A percentile compares a stretch with the other conserved stretches of the same genome.
These are phyloP conservation scores for Cataglyphis livida DNA, from an alignment of 2,888 invertebrate genomes.

Conservation along the genomic window DNA sequence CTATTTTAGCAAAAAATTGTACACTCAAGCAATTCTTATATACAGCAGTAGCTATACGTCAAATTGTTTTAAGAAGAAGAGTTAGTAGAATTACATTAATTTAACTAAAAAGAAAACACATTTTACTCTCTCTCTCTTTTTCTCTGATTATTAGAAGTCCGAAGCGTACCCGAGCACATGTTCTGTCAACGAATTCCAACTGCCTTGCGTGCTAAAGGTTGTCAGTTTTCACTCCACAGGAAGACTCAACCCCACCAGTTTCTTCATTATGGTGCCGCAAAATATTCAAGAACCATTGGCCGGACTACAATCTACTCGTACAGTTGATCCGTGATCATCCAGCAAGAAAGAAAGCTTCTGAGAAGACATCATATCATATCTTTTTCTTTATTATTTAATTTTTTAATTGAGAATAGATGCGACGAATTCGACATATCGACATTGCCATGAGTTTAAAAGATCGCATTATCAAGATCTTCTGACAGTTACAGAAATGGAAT, in stretches of 20 bases:
- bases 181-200: background rate
- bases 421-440: background rate
- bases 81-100: background rate
- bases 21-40: background rate
- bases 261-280: constrained; percentile 60
- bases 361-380: background rate
- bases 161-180: background rate
- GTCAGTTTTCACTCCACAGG: constrained; percentile 74
- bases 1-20: background rate
- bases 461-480: background rate
- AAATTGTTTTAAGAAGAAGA: background rate
- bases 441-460: background rate
- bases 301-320: constrained; percentile 75
- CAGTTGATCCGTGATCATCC: constrained; percentile 77
- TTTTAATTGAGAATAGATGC: background rate
- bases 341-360: constrained; percentile 58
- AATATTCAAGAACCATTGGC: constrained; percentile 78
- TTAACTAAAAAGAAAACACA: background rate
- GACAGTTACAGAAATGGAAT: background rate
- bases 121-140: background rate
- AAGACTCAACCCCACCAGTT: constrained; percentile 73
- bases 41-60: background rate
- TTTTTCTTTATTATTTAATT: background rate
- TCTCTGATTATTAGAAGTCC: background rate
- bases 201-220: constrained; percentile 28